Base-by-base conservation (phyloP, 2,113 vertebrate genomes). In the Myotis brandtii region DNA sequence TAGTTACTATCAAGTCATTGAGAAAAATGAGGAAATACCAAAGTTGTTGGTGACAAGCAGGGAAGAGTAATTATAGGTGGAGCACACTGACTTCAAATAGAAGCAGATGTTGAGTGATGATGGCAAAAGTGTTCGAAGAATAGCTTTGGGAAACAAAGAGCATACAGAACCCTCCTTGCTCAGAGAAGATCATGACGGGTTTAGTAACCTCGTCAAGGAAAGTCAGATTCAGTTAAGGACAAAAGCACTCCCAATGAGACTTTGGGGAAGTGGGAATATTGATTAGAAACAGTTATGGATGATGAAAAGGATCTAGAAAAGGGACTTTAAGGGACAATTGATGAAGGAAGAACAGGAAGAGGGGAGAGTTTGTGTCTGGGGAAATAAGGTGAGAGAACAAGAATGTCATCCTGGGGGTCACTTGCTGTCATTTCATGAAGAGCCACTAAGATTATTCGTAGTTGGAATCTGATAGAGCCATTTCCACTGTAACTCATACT, bases 21-120 rank as follows among this genome's bases (percentile, higher is more conserved):
- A 82, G 84, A n/a, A 87, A 88, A 88, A 59, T 46, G 46, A 87
- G 88, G 94, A 94, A 87, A 50, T 70, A 9, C 85, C 69, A 81
- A 50, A 30, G 72, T 46, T 27, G 46, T 32, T 64, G 84, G n/a
- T 23, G 43, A 67, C 56, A 54, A 16, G 66, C 66, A 72, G 77
- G 80, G 34, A 89, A 54, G 23, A 37, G 37, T 87, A 69, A 81
- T 70, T 64, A 3, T 27, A 76, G 89, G 64, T 17, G 69, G 81
- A 66, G 81, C 7, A 4, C 52, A 30, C 14, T 23, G 62, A 43
- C 54, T 77, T 95, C 48, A 50, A 27, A 46, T 73, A 82, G 54
- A 73, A 72, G 40, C 40, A 40, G 34, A n/a, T 48, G 2, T 4
- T 56, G 27, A 25, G 3, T 21, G 4, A 37, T 37, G 43, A n/a